Evolutionary conservation across 2,797 vertebrate genomes (phyloP), one percentile per base, ranked within the genome.

Genomic region (Coreius guichenoti): DNA sequence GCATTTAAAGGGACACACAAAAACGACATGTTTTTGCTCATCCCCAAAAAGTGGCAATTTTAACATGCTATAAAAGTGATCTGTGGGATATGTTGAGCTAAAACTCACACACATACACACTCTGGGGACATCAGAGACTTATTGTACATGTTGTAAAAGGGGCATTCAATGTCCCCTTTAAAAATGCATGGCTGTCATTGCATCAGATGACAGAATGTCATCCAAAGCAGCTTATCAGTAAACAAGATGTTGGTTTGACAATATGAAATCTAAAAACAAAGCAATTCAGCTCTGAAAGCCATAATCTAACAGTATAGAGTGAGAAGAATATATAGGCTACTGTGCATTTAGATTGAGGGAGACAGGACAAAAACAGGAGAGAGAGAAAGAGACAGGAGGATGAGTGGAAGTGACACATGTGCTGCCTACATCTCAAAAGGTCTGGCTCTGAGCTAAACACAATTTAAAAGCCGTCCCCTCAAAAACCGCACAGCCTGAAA

Each of bases 401-500:
- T 54, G 63, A 84, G 61, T 76, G 63, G 36, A 84, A 31, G 73
- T 77, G 82, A 84, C 63, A 51, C 56, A 77, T 36, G 63, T 77
- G 63, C 74, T 54, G 82, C 33, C 74, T 69, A 43, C 19, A 56
- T 77, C 65, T 77, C 74, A 84, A 49, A 68, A 84, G 74, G 61
- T 45, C 63, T 56, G 82, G 68, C 82, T 84, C 47, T 56, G 47
- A 83, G 82, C 47, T 84, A 77, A 78, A 78, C 74, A 84, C 63
- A 68, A 84, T 84, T 67, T 78, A 43, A 76, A 83, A 68, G 45
- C 45, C 2, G 19, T 61, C 69, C 69, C 80, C 19, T 36, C n/a
- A 61, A 73, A 81, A 73, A 61, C 3, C 26, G 9, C 45, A 65
- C 31, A 63, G 56, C 16, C 45, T 33, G 47, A 83, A 83, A 77